Percentiles rank a stretch among this genome's conserved stretches.
Conservation (phyloP, 2,797 vertebrate genomes). For the Parambassis ranga region DNA sequence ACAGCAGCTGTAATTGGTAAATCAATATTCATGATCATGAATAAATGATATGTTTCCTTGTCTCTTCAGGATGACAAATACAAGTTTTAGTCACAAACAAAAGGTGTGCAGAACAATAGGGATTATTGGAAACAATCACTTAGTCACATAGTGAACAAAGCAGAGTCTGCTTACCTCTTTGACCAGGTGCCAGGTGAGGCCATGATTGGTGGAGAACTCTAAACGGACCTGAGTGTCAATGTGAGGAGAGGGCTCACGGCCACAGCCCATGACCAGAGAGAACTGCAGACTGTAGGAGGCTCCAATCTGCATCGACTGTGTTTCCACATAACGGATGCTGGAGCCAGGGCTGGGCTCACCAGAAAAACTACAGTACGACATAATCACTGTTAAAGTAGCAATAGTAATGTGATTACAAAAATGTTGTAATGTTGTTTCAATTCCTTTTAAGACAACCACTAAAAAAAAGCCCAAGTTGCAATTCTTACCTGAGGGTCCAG, state of each 20-base stretch:
- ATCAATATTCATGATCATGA: constrained; percentile 71
- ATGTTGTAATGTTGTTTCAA: neutral
- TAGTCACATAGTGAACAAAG: neutral
- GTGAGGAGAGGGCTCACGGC: constrained; percentile 88
- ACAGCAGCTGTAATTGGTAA: constrained; percentile 40
- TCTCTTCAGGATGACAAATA: constrained; percentile 31
- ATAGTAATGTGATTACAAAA: neutral
- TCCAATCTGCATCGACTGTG: constrained; percentile 98
- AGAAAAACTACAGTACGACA: constrained; percentile 85
- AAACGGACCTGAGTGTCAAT: constrained; percentile 97
- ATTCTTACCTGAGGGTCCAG: constrained; percentile 96
- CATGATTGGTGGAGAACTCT: constrained; percentile 98
- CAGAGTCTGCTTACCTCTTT: constrained; percentile 86
- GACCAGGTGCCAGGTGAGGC: constrained; percentile 97
- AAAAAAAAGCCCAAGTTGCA: neutral
- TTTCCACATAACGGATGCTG: constrained; percentile 97
- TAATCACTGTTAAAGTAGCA: neutral
- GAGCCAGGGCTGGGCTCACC: constrained; percentile 93
- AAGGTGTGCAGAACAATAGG: neutral
- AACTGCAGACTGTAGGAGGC: constrained; percentile 98
- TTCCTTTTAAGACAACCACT: neutral
- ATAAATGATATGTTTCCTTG: constrained; percentile 53
- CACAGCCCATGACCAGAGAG: constrained; percentile 96
- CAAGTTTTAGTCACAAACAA: constrained; percentile 35
- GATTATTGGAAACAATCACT: neutral